Evolutionary conservation across 2,113 vertebrate genomes (phyloP).

Genomic region (Pantherophis guttatus): DNA sequence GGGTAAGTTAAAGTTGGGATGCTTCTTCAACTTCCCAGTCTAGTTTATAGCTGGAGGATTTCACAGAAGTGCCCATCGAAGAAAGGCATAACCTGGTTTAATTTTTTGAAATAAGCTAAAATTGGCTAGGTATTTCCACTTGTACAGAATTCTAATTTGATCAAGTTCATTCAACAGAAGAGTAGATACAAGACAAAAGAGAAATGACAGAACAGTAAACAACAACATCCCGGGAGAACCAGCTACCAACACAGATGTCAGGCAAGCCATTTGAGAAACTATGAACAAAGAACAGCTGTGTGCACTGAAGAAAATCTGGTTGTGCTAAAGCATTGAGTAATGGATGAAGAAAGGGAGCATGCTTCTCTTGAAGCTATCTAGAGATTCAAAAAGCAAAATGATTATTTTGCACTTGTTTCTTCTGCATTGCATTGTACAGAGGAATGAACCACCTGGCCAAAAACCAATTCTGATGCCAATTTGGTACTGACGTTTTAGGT

Average conservation of each 20-base stretch:
- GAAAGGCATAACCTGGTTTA: background rate
- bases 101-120: background rate
- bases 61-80: background rate
- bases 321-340: constrained; percentile 16
- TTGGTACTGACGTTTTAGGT: background rate
- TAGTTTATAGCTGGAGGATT: background rate
- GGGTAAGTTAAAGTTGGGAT: background rate
- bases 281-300: constrained; percentile 42
- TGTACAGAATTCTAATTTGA: constrained; percentile 19
- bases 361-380: background rate
- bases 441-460: background rate
- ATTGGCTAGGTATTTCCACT: background rate
- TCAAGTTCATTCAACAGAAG: constrained; percentile 6
- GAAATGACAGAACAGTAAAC: constrained; percentile 17
- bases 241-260: constrained; percentile 61
- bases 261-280: constrained; percentile 54
- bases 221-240: constrained; percentile 39
- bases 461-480: background rate
- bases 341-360: constrained; percentile 32
- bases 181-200: background rate
- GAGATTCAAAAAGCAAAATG: background rate
- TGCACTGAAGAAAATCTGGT: constrained; percentile 46
- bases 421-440: background rate
- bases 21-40: background rate
- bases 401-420: background rate